Evolutionary conservation across 2,797 vertebrate genomes (phyloP).

Genomic region (Pseudomugil gertrudae): DNA sequence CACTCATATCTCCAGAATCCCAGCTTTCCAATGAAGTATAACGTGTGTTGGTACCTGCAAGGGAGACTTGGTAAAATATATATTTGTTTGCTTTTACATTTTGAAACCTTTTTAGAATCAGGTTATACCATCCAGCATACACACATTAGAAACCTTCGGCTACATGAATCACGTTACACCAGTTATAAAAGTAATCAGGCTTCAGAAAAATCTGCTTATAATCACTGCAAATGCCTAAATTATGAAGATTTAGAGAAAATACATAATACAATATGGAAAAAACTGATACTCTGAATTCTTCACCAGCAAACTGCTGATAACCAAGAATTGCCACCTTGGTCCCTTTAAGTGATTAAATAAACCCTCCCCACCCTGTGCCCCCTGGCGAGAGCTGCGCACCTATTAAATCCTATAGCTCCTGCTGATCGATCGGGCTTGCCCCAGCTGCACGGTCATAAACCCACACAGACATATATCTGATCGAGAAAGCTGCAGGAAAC

Average conservation of each 20-base stretch:
- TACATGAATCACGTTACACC: too few relatives aligned
- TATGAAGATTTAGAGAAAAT: not conserved
- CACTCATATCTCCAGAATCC: too few relatives aligned
- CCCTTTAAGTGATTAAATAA: conserved; percentile 78
- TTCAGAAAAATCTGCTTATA: too few relatives aligned
- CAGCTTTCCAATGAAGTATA: too few relatives aligned
- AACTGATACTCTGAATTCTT: conserved; percentile 53
- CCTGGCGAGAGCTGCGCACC: conserved; percentile 62
- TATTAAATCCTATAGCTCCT: conserved; percentile 76
- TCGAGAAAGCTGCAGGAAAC: conserved; percentile 74
- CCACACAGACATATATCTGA: conserved; percentile 73
- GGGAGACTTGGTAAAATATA: too few relatives aligned
- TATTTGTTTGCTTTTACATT: too few relatives aligned
- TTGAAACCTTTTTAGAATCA: not conserved
- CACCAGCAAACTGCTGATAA: conserved; percentile 73
- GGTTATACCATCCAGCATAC: not conserved
- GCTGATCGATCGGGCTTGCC: conserved; percentile 74
- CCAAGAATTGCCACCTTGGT: conserved; percentile 63
- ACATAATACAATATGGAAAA: conserved; percentile 21
- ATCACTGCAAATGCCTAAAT: not conserved
- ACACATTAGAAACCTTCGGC: not conserved
- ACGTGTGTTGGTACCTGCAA: too few relatives aligned
- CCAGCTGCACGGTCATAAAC: conserved; percentile 67
- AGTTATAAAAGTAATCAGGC: too few relatives aligned
- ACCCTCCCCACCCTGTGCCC: conserved; percentile 58